Evolutionary conservation across 2,888 invertebrate species (phyloP).

Genomic region (Synergus japonicus): DNA sequence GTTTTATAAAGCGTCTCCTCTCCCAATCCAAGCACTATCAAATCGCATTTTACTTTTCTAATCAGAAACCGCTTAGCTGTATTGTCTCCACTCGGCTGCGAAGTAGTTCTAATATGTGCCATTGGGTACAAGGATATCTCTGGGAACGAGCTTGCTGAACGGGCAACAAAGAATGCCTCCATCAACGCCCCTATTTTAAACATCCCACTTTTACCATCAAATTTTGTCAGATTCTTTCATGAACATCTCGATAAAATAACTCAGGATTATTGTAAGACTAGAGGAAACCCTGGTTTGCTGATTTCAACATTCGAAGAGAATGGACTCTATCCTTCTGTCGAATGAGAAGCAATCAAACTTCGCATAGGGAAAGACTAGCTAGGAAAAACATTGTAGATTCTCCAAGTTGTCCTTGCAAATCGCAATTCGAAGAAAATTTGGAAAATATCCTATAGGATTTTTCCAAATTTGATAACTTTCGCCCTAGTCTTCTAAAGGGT

Average conservation of each 20-base stretch:
- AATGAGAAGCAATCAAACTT: no score
- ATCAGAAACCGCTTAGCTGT: slow-evolving; percentile 5
- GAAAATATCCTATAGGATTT: not conserved
- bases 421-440: not conserved
- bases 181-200: not conserved
- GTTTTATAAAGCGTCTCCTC: not conserved
- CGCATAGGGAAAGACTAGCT: no score
- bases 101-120: not conserved
- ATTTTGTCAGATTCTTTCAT: not conserved
- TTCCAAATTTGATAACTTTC: not conserved
- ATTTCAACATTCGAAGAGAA: no score
- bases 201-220: not conserved
- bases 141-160: not conserved
- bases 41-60: not conserved
- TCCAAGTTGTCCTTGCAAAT: not conserved
- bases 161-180: not conserved
- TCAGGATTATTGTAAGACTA: no score
- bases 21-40: not conserved
- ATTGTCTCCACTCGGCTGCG: not conserved
- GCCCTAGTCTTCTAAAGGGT: not conserved
- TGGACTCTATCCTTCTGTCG: no score
- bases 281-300: no score
- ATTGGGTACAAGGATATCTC: not conserved
- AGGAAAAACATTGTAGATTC: no score
- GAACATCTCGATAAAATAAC: not conserved